Percentiles rank a stretch among this genome's conserved stretches.
Evolutionary conservation across 2,888 invertebrate species (phyloP).

Genomic region (Bugulina stolonifera): DNA sequence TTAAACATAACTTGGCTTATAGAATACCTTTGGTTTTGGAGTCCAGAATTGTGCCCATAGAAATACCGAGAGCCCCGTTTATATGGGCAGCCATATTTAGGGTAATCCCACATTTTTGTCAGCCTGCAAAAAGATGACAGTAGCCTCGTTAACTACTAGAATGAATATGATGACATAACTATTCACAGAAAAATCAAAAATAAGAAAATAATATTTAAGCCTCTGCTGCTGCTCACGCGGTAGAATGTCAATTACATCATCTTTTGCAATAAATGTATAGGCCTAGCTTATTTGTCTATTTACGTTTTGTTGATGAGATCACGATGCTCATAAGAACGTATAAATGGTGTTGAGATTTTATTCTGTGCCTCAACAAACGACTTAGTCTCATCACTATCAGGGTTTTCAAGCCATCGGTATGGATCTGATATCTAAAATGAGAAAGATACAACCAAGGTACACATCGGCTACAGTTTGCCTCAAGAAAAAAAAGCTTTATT

Average conservation of each 20-base stretch:
- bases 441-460: background rate
- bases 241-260: too few species aligned
- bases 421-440: conserved; percentile 71
- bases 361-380: conserved; percentile 85
- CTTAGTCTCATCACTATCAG: conserved; percentile 83
- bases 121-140: conserved; percentile 60
- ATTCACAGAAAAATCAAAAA: too few species aligned
- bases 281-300: too few species aligned
- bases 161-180: too few species aligned
- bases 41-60: conserved; percentile 84
- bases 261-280: too few species aligned
- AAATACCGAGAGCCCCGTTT: conserved; percentile 79
- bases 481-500: conserved; percentile 1
- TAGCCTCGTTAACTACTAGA: too few species aligned
- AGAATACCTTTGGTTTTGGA: conserved; percentile 91
- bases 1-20: too few species aligned
- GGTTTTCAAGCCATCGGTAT: conserved; percentile 94
- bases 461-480: background rate
- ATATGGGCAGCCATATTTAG: conserved; percentile 84
- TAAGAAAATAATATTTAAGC: too few species aligned
- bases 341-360: conserved; percentile 75
- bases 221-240: too few species aligned
- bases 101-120: conserved; percentile 88
- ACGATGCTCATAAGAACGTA: conserved; percentile 70
- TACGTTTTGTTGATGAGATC: conserved; percentile 65